Evolutionary conservation across 2,888 invertebrate genomes (phyloP).

Genomic region (Epicampocera succincta): DNA sequence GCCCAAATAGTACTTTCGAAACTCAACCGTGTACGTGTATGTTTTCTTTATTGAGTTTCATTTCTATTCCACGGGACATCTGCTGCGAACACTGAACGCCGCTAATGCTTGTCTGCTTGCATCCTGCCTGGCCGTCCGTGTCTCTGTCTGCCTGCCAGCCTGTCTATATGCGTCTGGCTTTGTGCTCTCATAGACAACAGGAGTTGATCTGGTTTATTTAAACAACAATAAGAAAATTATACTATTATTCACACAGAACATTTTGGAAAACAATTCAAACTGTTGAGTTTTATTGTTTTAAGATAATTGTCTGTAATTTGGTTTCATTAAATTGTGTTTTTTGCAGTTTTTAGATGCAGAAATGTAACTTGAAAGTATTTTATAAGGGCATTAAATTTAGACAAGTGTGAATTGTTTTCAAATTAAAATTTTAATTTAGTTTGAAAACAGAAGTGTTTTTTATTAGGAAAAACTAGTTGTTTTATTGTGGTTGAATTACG

Average conservation of each 20-base stretch:
- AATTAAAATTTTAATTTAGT: constrained; percentile 53
- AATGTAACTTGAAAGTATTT: constrained; percentile 24
- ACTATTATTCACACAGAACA: constrained; percentile 66
- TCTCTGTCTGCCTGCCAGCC: background rate
- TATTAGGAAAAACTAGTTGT: background rate
- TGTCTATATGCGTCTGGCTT: constrained; percentile 11
- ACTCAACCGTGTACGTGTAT: no score
- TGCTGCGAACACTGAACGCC: no score
- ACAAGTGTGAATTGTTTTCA: constrained; percentile 54
- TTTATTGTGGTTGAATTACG: constrained; percentile 2
- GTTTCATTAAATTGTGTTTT: constrained; percentile 16
- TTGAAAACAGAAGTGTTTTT: constrained; percentile 18
- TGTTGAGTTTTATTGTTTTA: constrained; percentile 65
- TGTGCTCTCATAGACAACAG: constrained; percentile 20
- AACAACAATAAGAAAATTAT: constrained; percentile 65
- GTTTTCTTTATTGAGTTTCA: no score
- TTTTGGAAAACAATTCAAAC: constrained; percentile 66
- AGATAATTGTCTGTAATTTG: constrained; percentile 66
- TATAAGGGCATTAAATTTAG: constrained; percentile 16
- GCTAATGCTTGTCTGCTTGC: constrained; percentile 8
- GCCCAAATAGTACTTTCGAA: no score
- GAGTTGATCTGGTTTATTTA: constrained; percentile 56
- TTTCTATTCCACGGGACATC: no score
- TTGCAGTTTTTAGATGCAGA: constrained; percentile 10
- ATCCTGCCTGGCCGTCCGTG: background rate